phyloP scores from a whole-genome alignment of 2,888 invertebrate species.

The Hanleya hanleyi region DNA sequence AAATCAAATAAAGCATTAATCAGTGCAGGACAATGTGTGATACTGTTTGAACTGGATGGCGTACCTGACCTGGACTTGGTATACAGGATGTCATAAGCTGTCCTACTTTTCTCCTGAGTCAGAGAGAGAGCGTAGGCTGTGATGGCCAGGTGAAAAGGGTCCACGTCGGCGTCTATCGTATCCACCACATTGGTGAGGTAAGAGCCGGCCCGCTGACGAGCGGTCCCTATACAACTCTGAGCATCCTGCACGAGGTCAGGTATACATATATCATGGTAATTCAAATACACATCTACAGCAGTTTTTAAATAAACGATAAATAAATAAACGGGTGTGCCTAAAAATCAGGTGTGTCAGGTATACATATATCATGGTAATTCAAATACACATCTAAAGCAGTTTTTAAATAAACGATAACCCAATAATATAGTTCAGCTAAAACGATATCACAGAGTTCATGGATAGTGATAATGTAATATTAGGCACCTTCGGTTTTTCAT shows the following conservation, averaged over 20 bases:
- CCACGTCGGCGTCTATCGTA: constrained; percentile 60
- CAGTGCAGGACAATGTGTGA: no score
- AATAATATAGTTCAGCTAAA: no score
- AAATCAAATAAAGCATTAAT: no score
- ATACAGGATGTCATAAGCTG: constrained; percentile 50
- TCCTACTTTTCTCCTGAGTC: constrained; percentile 47
- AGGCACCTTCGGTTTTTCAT: no score
- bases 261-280: background rate
- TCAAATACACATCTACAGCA: background rate
- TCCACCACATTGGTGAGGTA: constrained; percentile 51
- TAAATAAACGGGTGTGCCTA: background rate
- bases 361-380: no score
- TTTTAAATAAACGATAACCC: no score
- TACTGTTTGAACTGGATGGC: no score
- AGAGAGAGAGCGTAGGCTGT: constrained; percentile 86
- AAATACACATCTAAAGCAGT: no score
- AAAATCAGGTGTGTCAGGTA: no score
- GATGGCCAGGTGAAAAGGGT: constrained; percentile 90
- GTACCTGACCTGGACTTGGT: background rate
- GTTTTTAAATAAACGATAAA: background rate
- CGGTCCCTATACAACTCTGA: constrained; percentile 52
- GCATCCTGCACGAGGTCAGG: constrained; percentile 48
- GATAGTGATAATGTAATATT: no score
- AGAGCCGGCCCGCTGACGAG: constrained; percentile 51
- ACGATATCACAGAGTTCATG: no score